Evolutionary conservation across 2,113 vertebrate genomes (phyloP).

Genomic region (Equus przewalskii): DNA sequence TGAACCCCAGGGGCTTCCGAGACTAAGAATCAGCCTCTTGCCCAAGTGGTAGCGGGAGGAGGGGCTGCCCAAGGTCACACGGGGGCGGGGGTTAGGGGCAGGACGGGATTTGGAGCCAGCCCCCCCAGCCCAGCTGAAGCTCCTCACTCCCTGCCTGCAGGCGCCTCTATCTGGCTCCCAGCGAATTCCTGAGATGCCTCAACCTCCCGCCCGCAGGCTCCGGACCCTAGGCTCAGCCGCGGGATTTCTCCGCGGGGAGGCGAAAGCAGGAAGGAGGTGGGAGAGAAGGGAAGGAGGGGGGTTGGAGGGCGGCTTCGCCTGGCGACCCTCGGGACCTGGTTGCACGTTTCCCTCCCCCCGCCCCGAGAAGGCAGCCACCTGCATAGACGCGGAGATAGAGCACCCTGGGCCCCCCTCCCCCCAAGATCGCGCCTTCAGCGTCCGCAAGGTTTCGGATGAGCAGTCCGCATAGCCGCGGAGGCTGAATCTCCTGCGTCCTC

Average conservation of each 20-base stretch:
- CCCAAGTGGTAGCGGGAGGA: not conserved
- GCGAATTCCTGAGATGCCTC: constrained; percentile 72
- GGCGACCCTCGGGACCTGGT: not conserved
- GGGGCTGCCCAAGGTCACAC: constrained; percentile 27
- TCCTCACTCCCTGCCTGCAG: not conserved
- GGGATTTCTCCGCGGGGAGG: not conserved
- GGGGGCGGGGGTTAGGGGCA: not conserved
- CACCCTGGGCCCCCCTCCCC: not conserved
- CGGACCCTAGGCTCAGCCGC: not conserved
- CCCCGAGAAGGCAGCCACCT: not conserved
- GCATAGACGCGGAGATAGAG: not conserved
- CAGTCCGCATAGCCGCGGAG: not conserved
- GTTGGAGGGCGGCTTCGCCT: not conserved
- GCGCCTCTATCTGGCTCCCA: not conserved
- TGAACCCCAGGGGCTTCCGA: not conserved
- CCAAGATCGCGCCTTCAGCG: not conserved
- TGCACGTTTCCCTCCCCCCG: not conserved
- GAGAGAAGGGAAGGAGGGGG: too few species aligned
- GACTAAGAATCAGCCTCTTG: not conserved
- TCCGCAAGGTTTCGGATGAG: not conserved
- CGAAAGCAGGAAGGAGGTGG: not conserved
- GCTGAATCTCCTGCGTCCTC: not conserved
- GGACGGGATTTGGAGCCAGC: not conserved
- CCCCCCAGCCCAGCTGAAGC: not conserved
- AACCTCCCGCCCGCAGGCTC: not conserved